Evolutionary conservation across 2,888 invertebrate genomes (phyloP), one percentile per base, ranked within the genome.

Genomic region (Aleiodes alternator): DNA sequence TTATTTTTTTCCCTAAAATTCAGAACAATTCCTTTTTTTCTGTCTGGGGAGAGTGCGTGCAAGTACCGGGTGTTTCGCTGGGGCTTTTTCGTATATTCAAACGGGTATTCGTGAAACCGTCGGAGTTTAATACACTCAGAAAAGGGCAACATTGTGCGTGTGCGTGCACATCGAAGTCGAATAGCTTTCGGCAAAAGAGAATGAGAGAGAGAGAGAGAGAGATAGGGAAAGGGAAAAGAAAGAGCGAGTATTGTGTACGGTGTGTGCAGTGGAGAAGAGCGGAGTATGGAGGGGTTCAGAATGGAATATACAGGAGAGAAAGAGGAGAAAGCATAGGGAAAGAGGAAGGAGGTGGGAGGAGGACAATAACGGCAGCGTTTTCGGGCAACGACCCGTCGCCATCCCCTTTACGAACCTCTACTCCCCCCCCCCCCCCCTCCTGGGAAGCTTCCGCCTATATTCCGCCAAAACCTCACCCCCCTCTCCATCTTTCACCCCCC

Each of bases 371-470:
- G 85, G 87, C 82, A 82, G 84, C 83, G 87, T 88, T 88, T 88
- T 88, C 88, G 88, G 88, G 84, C 88, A 88, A 88, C 88, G 88
- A 88, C 88, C 80, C 87, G 86, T 84, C 84, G 85, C 84, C 85
- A 85, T 85, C 87, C 86, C 87, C 87, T 56, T 51, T 69, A 84
- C 85, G 84, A 84, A 82, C 84, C 79, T 71, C 53, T 59, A 16
- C 14, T 43, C 16, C 23, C 43, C 43, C 23, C 23, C 23, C 2
- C 23, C 23, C 23, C 23, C 23, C 23, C 23, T 2, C 23, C 23
- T 23, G 23, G 23, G 23, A 23, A 23, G 43, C 64, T 64, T 64
- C 23, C 48, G 43, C 23, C 64, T 64, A 64, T 64, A 64, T 23
- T 73, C 66, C 71, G 50, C 57, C 76, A 70, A 34, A 74, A 79